A percentile compares a stretch with the other conserved stretches of the same genome.
Conservation (phyloP, 2,888 invertebrate species). For the Chalcis sispes region DNA sequence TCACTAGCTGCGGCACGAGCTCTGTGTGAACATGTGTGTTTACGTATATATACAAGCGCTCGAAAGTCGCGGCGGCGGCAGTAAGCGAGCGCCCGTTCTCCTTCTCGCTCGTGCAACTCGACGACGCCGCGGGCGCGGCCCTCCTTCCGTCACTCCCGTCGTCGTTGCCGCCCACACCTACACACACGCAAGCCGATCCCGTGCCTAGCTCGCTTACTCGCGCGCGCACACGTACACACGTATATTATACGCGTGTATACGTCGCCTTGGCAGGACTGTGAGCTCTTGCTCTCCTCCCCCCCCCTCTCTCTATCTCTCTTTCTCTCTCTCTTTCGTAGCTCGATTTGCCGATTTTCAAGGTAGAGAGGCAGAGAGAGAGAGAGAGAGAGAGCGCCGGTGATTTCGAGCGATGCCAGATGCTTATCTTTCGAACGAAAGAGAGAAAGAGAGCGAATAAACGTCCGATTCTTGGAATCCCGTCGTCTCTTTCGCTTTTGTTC, state of each 20-base stretch:
- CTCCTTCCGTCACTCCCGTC: conserved; percentile 63
- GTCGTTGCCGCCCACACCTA: conserved; percentile 56
- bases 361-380: neutral
- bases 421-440: too few species aligned
- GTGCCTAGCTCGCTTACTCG: too few species aligned
- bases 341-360: conserved; percentile 31
- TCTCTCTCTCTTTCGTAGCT: too few species aligned
- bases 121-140: conserved; percentile 69
- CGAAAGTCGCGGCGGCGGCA: too few species aligned
- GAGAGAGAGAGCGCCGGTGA: conserved; percentile 14
- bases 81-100: conserved; percentile 60
- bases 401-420: conserved; percentile 45
- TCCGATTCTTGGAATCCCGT: too few species aligned
- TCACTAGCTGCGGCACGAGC: conserved; percentile 61
- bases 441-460: too few species aligned
- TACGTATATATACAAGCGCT: conserved; percentile 39
- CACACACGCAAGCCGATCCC: too few species aligned
- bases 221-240: neutral
- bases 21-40: too few species aligned
- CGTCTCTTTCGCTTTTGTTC: too few species aligned
- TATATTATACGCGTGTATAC: too few species aligned
- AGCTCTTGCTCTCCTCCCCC: too few species aligned
- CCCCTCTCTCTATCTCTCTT: neutral
- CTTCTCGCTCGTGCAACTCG: conserved; percentile 65
- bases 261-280: too few species aligned